Conservation (phyloP, 2,113 vertebrate genomes). For the Aepyceros melampus region DNA sequence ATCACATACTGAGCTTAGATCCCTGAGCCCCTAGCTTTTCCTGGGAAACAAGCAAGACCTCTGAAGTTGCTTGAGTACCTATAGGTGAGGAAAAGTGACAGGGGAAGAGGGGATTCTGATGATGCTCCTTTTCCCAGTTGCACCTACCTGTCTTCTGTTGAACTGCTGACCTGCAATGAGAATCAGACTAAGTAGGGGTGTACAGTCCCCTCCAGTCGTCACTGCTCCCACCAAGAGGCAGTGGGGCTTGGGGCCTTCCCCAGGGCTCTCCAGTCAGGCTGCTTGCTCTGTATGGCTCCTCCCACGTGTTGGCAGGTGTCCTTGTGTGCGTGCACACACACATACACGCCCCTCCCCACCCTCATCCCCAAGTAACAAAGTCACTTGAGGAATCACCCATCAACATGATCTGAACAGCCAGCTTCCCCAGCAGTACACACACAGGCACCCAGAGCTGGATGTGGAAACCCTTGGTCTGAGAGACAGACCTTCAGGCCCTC, state of each 20-base stretch:
- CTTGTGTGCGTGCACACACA: accelerated
- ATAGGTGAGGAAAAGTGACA: not conserved
- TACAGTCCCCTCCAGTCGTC: not conserved
- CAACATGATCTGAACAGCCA: not conserved
- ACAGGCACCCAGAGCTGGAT: not conserved
- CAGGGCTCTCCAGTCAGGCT: not conserved
- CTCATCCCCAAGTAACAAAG: not conserved
- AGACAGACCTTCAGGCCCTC: not conserved
- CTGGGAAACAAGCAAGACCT: not conserved
- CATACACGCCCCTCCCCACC: not conserved
- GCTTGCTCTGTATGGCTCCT: not conserved
- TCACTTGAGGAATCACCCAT: not conserved
- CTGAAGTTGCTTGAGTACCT: not conserved
- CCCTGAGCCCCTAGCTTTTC: not conserved
- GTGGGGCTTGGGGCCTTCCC: not conserved
- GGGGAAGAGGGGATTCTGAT: not conserved
- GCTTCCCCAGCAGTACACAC: not conserved
- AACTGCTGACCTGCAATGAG: not conserved
- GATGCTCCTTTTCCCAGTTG: not conserved
- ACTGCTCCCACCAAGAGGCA: not conserved
- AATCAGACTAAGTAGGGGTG: not conserved
- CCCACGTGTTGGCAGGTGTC: not conserved
- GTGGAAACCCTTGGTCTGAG: not conserved
- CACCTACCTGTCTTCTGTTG: not conserved
- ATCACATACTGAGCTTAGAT: not conserved